Conservation (phyloP, 2,797 vertebrate species). For the Lacerta agilis region DNA sequence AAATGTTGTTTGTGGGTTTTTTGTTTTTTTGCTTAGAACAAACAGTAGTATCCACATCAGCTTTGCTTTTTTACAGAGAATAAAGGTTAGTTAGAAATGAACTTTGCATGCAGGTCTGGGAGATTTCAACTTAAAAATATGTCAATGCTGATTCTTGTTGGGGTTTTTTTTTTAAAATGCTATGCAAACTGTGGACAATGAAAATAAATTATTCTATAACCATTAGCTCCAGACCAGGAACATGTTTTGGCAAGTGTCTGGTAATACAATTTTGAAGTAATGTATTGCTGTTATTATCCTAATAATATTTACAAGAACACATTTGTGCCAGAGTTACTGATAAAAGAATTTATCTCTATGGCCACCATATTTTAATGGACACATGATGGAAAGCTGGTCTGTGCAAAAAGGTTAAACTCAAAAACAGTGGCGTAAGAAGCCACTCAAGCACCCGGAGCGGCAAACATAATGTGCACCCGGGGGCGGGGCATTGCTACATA, state of each 20-base stretch:
- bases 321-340: slow-evolving; percentile 24
- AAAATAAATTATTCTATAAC: slow-evolving; percentile 1
- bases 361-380: slow-evolving; percentile 16
- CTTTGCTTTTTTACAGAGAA: slow-evolving; percentile 22
- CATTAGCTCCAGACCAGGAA: not conserved
- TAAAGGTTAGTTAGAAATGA: slow-evolving; percentile 38
- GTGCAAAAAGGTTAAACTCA: not conserved
- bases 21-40: slow-evolving; percentile 34
- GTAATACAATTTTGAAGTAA: slow-evolving; percentile 27
- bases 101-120: not conserved
- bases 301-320: slow-evolving; percentile 50
- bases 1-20: not conserved
- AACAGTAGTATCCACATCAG: slow-evolving; percentile 18
- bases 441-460: too few species aligned
- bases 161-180: not conserved
- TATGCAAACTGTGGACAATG: slow-evolving; percentile 2
- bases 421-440: too few species aligned
- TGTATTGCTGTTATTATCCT: slow-evolving; percentile 14
- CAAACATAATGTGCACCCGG: too few species aligned
- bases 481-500: too few species aligned
- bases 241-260: slow-evolving; percentile 19
- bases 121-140: not conserved
- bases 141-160: not conserved
- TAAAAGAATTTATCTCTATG: slow-evolving; percentile 48
- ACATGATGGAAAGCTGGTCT: not conserved